phyloP scores from a whole-genome alignment of 2,797 vertebrate genomes.

The Cetoscarus ocellatus region DNA sequence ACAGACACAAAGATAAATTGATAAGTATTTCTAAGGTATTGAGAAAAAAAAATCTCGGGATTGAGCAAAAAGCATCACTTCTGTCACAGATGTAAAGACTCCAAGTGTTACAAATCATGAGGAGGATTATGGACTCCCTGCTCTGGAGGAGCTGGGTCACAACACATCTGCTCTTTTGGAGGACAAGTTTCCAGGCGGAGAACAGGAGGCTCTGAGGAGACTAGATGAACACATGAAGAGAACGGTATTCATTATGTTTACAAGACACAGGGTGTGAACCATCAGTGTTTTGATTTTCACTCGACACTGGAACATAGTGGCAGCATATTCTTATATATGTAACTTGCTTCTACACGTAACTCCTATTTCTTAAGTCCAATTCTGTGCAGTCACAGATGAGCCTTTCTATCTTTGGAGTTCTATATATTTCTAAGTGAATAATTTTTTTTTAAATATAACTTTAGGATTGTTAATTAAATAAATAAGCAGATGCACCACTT shows the following conservation, averaged over 20 bases:
- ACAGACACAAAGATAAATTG: no score
- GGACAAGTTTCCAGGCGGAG: slow-evolving; percentile 80
- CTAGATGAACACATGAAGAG: slow-evolving; percentile 78
- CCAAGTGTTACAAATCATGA: slow-evolving; percentile 61
- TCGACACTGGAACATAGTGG: not conserved
- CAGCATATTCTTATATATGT: not conserved
- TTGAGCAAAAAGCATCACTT: not conserved
- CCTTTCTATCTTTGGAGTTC: no score
- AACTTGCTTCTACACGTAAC: no score
- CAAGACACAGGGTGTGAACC: not conserved
- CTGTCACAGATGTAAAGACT: slow-evolving; percentile 65
- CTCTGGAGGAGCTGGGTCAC: slow-evolving; percentile 74
- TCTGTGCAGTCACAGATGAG: no score
- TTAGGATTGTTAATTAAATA: no score
- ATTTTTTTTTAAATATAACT: no score
- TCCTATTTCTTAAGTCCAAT: no score
- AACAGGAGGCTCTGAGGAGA: slow-evolving; percentile 79
- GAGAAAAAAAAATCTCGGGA: not conserved
- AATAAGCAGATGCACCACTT: no score
- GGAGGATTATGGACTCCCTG: slow-evolving; percentile 64
- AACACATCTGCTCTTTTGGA: slow-evolving; percentile 55
- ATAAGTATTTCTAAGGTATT: no score
- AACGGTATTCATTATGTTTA: slow-evolving; percentile 62
- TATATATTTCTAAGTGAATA: no score
- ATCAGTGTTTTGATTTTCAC: no score